Evolutionary conservation across 2,113 vertebrate species (phyloP).

Genomic region (Addax nasomaculatus): DNA sequence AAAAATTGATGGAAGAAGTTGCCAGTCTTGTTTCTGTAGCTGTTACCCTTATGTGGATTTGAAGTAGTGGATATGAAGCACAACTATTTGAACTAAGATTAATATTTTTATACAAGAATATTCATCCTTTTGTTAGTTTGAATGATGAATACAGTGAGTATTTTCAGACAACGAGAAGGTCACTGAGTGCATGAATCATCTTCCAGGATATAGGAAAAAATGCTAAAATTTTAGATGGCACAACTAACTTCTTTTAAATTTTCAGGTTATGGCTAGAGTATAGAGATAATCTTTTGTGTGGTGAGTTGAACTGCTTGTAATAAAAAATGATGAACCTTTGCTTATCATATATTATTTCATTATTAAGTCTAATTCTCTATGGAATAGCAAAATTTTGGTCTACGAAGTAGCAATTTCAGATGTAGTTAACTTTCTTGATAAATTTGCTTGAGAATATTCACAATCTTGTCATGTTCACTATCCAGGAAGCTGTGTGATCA

Average conservation of each 20-base stretch:
- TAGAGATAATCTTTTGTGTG: not conserved
- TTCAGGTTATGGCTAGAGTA: not conserved
- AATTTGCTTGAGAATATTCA: not conserved
- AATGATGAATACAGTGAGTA: not conserved
- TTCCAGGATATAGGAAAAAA: not conserved
- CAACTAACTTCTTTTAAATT: not conserved
- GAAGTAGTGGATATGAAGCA: not conserved
- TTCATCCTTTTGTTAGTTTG: not conserved
- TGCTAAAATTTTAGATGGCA: not conserved
- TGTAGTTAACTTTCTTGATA: not conserved
- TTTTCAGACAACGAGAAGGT: not conserved
- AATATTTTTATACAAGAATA: not conserved
- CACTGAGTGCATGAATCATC: not conserved
- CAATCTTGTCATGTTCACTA: not conserved
- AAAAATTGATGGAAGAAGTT: not conserved
- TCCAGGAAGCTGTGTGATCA: not conserved
- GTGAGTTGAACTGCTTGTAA: not conserved
- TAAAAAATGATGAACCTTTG: not conserved
- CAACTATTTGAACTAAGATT: not conserved
- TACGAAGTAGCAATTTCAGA: not conserved
- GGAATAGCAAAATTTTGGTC: not conserved
- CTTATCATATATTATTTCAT: not conserved
- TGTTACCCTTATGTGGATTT: not conserved
- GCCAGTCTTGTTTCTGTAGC: not conserved
- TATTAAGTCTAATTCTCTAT: conserved; percentile 19